phyloP scores from a whole-genome alignment of 2,797 vertebrate species.

The Melanotaenia parkinsoni region DNA sequence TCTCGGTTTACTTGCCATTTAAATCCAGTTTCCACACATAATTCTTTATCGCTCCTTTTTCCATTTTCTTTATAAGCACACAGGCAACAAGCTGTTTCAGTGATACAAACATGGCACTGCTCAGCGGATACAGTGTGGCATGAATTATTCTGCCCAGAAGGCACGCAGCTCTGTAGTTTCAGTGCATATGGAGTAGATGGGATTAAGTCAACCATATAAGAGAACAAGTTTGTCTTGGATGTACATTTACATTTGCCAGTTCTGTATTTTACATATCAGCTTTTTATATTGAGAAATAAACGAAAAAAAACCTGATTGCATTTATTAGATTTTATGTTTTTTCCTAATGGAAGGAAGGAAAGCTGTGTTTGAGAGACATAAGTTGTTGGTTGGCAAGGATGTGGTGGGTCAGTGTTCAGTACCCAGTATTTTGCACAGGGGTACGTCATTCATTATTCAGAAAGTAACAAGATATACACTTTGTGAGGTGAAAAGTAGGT shows the following conservation, averaged over 20 bases:
- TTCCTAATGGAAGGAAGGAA: background rate
- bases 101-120: conserved; percentile 43
- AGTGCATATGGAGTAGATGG: conserved; percentile 48
- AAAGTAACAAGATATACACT: background rate
- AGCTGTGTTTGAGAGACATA: conserved; percentile 1
- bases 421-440: background rate
- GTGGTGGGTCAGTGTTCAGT: background rate
- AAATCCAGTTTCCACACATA: conserved; percentile 64
- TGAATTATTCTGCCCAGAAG: conserved; percentile 68
- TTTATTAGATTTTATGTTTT: background rate
- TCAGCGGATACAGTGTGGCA: conserved; percentile 51
- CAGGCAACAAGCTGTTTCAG: conserved; percentile 47
- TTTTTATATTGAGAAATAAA: conserved; percentile 30
- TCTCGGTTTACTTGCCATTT: conserved; percentile 46
- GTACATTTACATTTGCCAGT: conserved; percentile 51
- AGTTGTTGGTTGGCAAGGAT: background rate
- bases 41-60: conserved; percentile 55
- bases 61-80: conserved; percentile 22
- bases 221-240: conserved; percentile 35
- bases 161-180: conserved; percentile 43
- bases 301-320: background rate
- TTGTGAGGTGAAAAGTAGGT: background rate
- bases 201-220: conserved; percentile 58
- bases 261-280: conserved; percentile 44
- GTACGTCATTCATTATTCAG: conserved; percentile 18